Evolutionary conservation across 2,113 vertebrate genomes (phyloP).

Genomic region (Antigone vipio): DNA sequence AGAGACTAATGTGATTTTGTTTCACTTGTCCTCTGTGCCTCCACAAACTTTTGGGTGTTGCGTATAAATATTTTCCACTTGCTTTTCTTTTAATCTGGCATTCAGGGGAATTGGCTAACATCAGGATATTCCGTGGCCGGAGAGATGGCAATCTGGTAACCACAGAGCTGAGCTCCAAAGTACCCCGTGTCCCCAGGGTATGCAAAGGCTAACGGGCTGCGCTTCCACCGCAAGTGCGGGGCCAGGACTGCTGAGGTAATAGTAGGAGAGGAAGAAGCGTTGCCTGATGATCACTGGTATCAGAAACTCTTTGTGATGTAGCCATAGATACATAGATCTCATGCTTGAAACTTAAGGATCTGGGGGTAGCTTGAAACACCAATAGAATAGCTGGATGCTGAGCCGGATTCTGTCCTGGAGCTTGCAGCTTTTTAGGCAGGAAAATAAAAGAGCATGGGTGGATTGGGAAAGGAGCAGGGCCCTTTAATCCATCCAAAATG

Average conservation of each 20-base stretch:
- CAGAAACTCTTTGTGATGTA: not conserved
- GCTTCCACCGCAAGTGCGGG: not conserved
- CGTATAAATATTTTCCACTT: no score
- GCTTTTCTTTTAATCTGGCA: not conserved
- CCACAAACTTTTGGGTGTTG: not conserved
- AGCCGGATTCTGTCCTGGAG: not conserved
- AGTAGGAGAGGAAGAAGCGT: not conserved
- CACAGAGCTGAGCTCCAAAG: not conserved
- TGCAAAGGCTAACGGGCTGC: not conserved
- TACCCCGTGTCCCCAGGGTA: not conserved
- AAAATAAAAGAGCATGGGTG: not conserved
- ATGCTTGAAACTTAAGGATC: not conserved
- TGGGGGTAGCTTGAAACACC: not conserved
- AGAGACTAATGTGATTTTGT: not conserved
- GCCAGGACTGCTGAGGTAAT: not conserved
- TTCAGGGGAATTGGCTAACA: not conserved
- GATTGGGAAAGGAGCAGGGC: not conserved
- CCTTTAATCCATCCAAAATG: not conserved
- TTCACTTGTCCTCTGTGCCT: not conserved
- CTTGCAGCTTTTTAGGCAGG: not conserved
- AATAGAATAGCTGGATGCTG: not conserved
- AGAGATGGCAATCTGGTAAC: not conserved
- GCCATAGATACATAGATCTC: not conserved
- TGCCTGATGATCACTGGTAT: not conserved
- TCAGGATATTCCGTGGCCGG: not conserved